A percentile compares a stretch with the other conserved stretches of the same genome.
phyloP scores from a whole-genome alignment of 2,888 invertebrate genomes.

The Cartodere bifasciata region DNA sequence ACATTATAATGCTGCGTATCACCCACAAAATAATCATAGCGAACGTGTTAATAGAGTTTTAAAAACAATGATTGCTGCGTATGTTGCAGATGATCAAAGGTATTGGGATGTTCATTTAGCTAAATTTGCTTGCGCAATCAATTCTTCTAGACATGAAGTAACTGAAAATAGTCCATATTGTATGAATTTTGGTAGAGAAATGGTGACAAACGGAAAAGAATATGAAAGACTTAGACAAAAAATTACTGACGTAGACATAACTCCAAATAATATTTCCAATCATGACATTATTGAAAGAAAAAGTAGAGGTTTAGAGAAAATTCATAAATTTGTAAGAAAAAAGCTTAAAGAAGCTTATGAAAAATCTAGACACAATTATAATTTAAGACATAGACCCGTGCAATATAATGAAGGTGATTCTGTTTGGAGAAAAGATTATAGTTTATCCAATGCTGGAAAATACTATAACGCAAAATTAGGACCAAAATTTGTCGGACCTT shows the following conservation, averaged over 20 bases:
- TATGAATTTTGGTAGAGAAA: slow-evolving; percentile 14
- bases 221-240: too few relatives aligned
- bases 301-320: too few relatives aligned
- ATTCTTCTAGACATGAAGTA: slow-evolving; percentile 15
- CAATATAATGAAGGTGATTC: slow-evolving; percentile 3
- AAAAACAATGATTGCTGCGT: slow-evolving; percentile 22
- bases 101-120: slow-evolving; percentile 14
- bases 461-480: slow-evolving; percentile 12
- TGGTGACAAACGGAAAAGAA: slow-evolving; percentile 8
- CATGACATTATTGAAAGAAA: too few relatives aligned
- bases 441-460: slow-evolving; percentile 10
- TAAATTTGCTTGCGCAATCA: slow-evolving; percentile 14
- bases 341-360: neutral
- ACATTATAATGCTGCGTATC: slow-evolving; percentile 18
- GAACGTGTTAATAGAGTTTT: slow-evolving; percentile 22
- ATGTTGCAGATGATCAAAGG: slow-evolving; percentile 17
- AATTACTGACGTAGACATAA: too few relatives aligned
- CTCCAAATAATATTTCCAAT: too few relatives aligned
- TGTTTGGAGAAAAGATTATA: slow-evolving; percentile 2
- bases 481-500: slow-evolving; percentile 13
- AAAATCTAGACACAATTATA: neutral
- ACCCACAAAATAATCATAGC: slow-evolving; percentile 22
- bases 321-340: too few relatives aligned
- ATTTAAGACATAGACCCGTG: slow-evolving; percentile 1
- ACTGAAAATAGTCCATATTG: slow-evolving; percentile 14